Evolutionary conservation across 1,140 invertebrate species (phyloP), one percentile per base, ranked within the genome.

Genomic region (Cylas formicarius): DNA sequence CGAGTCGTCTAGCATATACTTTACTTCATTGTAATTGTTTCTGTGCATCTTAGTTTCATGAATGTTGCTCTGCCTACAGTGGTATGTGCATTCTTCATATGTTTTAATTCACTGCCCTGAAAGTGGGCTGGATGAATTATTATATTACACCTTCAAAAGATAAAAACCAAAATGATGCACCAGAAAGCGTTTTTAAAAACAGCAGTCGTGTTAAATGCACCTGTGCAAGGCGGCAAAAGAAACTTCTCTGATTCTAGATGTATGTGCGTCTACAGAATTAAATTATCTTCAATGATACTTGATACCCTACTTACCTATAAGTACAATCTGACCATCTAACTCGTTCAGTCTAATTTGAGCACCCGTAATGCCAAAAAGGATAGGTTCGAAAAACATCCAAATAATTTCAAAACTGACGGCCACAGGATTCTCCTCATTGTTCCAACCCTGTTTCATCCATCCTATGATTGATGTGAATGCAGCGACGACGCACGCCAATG

Each of bases 341-440:
- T 84, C 79, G 27, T 67, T 60, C 11, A 86, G 75, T 53, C 78
- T 81, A 31, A 97, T 78, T 69, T 89, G 84, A 6, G 87, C 78
- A 5, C 91, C 92, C 18, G 93, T 97, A 10, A 96, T 69, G 16
- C 80, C 81, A 66, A 97, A 97, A 1, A 97, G 72, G 53, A 95
- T 82, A 1, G 90, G 90, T 66, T 96, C 88, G 60, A 92, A 92
- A 44, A 95, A 79, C 80, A 89, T 86, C 91, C 91, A 95, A 60
- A 94, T 81, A 34, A 89, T 84, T 69, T 84, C 86, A 50, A 92
- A 89, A 9, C 85, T 80, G 0, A 82, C 84, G 1, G 81, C 78
- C 1, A 91, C 84, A 0, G 84, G 81, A 64, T 90, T 89, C 41
- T 87, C 83, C 48, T 87, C 84, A 14, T 86, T 71, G 16, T 85